Percentiles rank a stretch among this genome's conserved stretches.
These are phyloP conservation scores for Chymomyza fuscimana DNA, from an alignment of 2,888 invertebrate species.

Conservation along the genomic window DNA sequence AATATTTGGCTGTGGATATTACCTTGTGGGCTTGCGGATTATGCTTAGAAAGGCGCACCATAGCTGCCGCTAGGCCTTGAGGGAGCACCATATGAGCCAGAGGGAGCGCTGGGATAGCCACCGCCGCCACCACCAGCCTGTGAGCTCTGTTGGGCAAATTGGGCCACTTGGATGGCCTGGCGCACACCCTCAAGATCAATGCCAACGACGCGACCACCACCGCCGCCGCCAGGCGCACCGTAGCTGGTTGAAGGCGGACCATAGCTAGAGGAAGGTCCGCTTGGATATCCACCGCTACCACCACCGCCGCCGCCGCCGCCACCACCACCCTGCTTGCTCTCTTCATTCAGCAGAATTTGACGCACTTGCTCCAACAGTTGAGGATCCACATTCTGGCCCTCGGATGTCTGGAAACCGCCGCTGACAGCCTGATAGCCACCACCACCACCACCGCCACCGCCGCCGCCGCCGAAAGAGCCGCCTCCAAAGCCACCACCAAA, in stretches of 20 bases:
- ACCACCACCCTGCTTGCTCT: constrained; percentile 83
- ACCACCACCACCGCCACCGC: constrained; percentile 82
- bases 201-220: constrained; percentile 84
- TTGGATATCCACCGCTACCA: constrained; percentile 78
- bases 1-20: constrained; percentile 65
- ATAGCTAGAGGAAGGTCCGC: constrained; percentile 81
- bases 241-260: constrained; percentile 84
- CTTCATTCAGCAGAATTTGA: constrained; percentile 91
- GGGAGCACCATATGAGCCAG: constrained; percentile 82
- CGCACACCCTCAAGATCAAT: constrained; percentile 92
- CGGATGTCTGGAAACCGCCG: constrained; percentile 89
- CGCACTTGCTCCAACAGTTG: constrained; percentile 91
- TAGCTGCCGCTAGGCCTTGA: constrained; percentile 86
- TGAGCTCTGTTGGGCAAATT: constrained; percentile 86
- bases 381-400: constrained; percentile 90
- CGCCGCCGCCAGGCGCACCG: constrained; percentile 82
- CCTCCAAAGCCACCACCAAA: constrained; percentile 80
- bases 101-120: constrained; percentile 81
- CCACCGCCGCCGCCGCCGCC: constrained; percentile 80
- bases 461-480: constrained; percentile 75
- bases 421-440: constrained; percentile 89
- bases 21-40: constrained; percentile 14
- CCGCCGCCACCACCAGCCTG: constrained; percentile 80
- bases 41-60: constrained; percentile 81
- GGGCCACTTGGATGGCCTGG: constrained; percentile 93